phyloP scores from a whole-genome alignment of 2,113 vertebrate species.

The Galeopterus variegatus region DNA sequence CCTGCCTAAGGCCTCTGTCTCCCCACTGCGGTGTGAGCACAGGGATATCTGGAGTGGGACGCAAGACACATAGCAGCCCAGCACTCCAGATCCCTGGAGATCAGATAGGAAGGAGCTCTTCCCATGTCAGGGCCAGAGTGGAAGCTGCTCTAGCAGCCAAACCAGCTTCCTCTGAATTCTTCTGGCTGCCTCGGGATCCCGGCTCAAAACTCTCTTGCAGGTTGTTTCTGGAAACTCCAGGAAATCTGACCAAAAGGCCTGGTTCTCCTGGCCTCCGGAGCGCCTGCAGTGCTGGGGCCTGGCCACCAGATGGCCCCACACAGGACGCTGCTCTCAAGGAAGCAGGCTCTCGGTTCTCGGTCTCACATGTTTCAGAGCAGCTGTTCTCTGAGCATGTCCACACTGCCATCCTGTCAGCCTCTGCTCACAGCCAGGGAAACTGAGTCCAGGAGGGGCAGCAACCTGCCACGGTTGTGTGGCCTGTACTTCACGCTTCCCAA shows the following conservation, averaged over 20 bases:
- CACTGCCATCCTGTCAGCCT: neutral
- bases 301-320: conserved; percentile 66
- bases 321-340: neutral
- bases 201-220: neutral
- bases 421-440: neutral
- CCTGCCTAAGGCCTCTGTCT: neutral
- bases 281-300: neutral
- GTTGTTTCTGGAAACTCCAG: conserved; percentile 27
- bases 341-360: neutral
- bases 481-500: neutral
- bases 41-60: neutral
- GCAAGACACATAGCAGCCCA: neutral
- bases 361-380: neutral
- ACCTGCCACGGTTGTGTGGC: neutral
- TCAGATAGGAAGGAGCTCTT: neutral
- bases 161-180: conserved; percentile 5
- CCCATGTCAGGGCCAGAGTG: neutral
- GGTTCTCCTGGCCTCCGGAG: neutral
- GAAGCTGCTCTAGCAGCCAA: neutral
- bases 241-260: conserved; percentile 17
- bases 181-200: neutral
- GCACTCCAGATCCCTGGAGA: neutral
- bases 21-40: neutral
- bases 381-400: neutral
- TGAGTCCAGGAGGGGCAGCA: neutral